These are phyloP conservation scores for Masnerella sp. DNA, from an alignment of 2,888 invertebrate species.

Conservation along the genomic window DNA sequence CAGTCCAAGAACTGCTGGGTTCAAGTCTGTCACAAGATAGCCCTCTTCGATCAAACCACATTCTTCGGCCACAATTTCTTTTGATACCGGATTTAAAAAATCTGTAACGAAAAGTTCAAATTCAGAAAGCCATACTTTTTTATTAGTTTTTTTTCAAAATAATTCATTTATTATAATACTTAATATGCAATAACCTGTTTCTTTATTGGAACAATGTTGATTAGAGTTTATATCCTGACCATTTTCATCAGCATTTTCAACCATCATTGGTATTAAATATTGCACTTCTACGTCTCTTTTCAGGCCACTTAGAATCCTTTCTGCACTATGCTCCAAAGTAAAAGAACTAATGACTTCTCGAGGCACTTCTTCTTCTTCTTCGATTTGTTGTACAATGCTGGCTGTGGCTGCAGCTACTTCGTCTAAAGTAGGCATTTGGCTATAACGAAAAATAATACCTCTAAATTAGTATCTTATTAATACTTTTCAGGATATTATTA, in stretches of 20 bases:
- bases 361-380: slow-evolving; percentile 66
- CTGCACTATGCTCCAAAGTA: slow-evolving; percentile 80
- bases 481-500: too few relatives aligned
- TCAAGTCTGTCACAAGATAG: slow-evolving; percentile 80
- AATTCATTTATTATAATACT: slow-evolving; percentile 1
- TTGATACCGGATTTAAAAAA: slow-evolving; percentile 83
- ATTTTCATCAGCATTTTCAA: slow-evolving; percentile 60
- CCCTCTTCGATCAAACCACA: slow-evolving; percentile 84
- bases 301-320: slow-evolving; percentile 81
- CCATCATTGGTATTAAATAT: slow-evolving; percentile 77
- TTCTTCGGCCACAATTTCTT: slow-evolving; percentile 88
- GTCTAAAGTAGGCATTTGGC: slow-evolving; percentile 71
- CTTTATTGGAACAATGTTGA: slow-evolving; percentile 68
- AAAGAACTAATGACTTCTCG: slow-evolving; percentile 68
- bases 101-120: slow-evolving; percentile 72
- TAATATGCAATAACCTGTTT: slow-evolving; percentile 69
- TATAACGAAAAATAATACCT: slow-evolving; percentile 45
- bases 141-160: slow-evolving; percentile 1
- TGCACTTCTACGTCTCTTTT: slow-evolving; percentile 82
- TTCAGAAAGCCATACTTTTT: background rate
- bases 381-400: slow-evolving; percentile 76
- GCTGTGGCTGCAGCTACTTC: slow-evolving; percentile 81
- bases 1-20: slow-evolving; percentile 79
- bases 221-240: slow-evolving; percentile 62
- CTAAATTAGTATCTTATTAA: too few relatives aligned